Conservation (phyloP, 2,888 invertebrate genomes). For the Ectemnius cavifrons region DNA sequence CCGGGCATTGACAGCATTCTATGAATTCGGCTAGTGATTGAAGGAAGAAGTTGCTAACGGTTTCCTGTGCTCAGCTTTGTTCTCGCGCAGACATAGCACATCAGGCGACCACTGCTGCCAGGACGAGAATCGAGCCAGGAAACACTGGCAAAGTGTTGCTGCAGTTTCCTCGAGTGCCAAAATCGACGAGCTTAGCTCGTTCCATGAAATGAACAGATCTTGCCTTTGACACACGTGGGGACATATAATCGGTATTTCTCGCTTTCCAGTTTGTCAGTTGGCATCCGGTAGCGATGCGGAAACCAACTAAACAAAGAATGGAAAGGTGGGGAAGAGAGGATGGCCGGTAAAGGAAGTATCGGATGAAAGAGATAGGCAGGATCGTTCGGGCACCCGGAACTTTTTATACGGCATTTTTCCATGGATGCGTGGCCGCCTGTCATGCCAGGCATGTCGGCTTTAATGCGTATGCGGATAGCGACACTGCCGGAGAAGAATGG, state of each 20-base stretch:
- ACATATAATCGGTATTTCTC: slow-evolving; percentile 40
- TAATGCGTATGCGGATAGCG: too few relatives aligned
- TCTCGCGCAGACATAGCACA: slow-evolving; percentile 40
- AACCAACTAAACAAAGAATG: slow-evolving; percentile 53
- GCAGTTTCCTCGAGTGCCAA: slow-evolving; percentile 33
- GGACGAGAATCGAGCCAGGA: slow-evolving; percentile 25
- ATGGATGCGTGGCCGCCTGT: too few relatives aligned
- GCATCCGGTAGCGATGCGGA: slow-evolving; percentile 53
- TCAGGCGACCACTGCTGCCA: slow-evolving; percentile 5
- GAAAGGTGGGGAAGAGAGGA: neutral
- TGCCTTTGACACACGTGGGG: slow-evolving; percentile 33
- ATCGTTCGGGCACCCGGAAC: slow-evolving; percentile 29
- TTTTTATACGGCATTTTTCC: slow-evolving; percentile 19
- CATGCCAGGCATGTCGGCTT: too few relatives aligned
- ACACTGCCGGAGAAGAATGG: neutral
- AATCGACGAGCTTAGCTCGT: slow-evolving; percentile 16
- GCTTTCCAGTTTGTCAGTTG: slow-evolving; percentile 50
- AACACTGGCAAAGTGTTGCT: slow-evolving; percentile 29
- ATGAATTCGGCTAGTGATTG: neutral
- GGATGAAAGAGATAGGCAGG: slow-evolving; percentile 29
- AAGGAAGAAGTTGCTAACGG: slow-evolving; percentile 45
- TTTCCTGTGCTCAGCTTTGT: slow-evolving; percentile 47
- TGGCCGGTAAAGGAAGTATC: slow-evolving; percentile 9
- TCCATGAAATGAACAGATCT: neutral
- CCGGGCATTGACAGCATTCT: neutral